Conservation (phyloP, 2,888 invertebrate genomes). For the Drosophila anomalata region DNA sequence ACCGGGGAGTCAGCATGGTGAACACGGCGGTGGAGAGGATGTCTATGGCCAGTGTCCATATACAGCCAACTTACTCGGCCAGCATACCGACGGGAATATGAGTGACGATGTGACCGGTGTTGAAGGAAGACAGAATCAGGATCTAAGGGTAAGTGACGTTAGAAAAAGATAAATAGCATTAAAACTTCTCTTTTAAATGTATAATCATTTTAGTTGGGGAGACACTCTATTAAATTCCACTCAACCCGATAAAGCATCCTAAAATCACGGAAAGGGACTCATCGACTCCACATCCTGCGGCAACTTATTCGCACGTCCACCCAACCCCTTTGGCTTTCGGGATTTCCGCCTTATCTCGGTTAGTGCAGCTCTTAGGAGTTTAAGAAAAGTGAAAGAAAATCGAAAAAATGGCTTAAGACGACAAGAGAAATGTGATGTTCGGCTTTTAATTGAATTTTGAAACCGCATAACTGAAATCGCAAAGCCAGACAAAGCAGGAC, state of each 20-base stretch:
- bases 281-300: constrained; percentile 8
- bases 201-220: not conserved
- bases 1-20: too few species aligned
- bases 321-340: constrained; percentile 20
- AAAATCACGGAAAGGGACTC: not conserved
- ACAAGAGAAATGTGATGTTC: constrained; percentile 66
- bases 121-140: too few species aligned
- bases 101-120: too few species aligned
- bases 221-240: not conserved
- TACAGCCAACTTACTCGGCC: too few species aligned
- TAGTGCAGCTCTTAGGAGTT: constrained; percentile 43
- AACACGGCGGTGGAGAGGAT: too few species aligned
- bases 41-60: too few species aligned
- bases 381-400: constrained; percentile 1
- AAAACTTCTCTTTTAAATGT: not conserved
- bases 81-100: too few species aligned
- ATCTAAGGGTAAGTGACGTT: too few species aligned
- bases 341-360: constrained; percentile 48
- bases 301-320: constrained; percentile 8
- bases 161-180: too few species aligned
- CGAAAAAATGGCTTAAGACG: constrained; percentile 11
- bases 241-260: not conserved
- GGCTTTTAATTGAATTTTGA: constrained; percentile 76
- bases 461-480: constrained; percentile 77
- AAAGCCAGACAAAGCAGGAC: constrained; percentile 73